These are phyloP conservation scores for Eretmocerus hayati DNA, from an alignment of 2,888 invertebrate genomes.

Conservation along the genomic window DNA sequence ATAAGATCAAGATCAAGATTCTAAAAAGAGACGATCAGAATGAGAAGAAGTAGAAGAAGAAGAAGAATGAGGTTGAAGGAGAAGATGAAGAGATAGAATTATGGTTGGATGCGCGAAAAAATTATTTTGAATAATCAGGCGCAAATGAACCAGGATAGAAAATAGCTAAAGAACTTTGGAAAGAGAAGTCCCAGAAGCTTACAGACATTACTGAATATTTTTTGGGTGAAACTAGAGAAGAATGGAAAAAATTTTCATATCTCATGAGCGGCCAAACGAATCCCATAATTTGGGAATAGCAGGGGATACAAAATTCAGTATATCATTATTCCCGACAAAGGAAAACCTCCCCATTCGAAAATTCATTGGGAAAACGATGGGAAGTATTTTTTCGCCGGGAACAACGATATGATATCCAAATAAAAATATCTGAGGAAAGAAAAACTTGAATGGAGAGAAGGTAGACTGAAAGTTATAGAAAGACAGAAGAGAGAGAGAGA, in stretches of 20 bases:
- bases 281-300: no score
- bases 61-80: neutral
- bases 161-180: slow-evolving; percentile 2
- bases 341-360: no score
- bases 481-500: slow-evolving; percentile 20
- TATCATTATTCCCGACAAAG: no score
- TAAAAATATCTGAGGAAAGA: neutral
- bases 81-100: neutral
- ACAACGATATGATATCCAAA: slow-evolving; percentile 3
- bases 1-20: neutral
- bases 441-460: slow-evolving; percentile 2
- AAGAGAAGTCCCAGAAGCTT: no score
- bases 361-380: no score
- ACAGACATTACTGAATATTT: no score
- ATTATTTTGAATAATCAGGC: no score
- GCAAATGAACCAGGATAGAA: neutral
- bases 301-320: no score
- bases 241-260: no score
- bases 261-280: no score
- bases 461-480: slow-evolving; percentile 14
- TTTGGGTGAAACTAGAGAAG: no score
- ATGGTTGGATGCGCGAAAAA: neutral
- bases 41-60: neutral
- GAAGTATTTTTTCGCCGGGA: no score
- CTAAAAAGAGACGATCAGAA: neutral